Evolutionary conservation across 1,140 invertebrate species (phyloP), one percentile per base, ranked within the genome.

Genomic region (Drosophila azteca): DNA sequence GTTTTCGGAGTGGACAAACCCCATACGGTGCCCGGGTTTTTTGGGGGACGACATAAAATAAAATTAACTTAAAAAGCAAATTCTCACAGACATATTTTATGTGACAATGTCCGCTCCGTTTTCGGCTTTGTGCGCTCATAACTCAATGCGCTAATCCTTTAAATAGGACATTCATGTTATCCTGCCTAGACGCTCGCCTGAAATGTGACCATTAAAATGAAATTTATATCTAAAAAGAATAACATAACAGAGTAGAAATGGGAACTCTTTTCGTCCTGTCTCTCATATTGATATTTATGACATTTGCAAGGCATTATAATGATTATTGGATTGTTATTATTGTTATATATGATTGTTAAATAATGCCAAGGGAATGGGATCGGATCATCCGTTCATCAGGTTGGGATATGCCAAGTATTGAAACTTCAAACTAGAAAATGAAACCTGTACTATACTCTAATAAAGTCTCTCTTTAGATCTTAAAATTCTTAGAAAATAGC

Each of bases 41-140:
- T 26, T 5, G 24, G 43, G 29, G 7, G 7, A 31, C 29, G 31
- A 17, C 73, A 89, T 89, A 85, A 89, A 90, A 89, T 85, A 79
- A 89, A 89, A 89, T 89, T 90, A 89, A 89, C 84, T 89, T 85
- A 87, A 89, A 89, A 90, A 89, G 87, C 84, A 89, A 89, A 89
- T 89, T 87, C 77, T 59, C 39, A 48, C 43, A 31, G 41, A 79
- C 66, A 85, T 89, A 89, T 85, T 78, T 87, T 81, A 85, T 87
- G 78, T 82, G 77, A 54, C 49, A 61, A 64, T 70, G 63, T 61
- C 62, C 61, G 11, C 46, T 20, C 17, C 17, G 17, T 20, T 20
- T 60, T 61, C 9, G 50, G 66, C 75, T 70, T 48, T 68, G 53
- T 63, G 58, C 51, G 67, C 84, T 90, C 83, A 90, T 89, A 89